phyloP scores from a whole-genome alignment of 1,140 invertebrate species.

The Hylaeus volcanicus region DNA sequence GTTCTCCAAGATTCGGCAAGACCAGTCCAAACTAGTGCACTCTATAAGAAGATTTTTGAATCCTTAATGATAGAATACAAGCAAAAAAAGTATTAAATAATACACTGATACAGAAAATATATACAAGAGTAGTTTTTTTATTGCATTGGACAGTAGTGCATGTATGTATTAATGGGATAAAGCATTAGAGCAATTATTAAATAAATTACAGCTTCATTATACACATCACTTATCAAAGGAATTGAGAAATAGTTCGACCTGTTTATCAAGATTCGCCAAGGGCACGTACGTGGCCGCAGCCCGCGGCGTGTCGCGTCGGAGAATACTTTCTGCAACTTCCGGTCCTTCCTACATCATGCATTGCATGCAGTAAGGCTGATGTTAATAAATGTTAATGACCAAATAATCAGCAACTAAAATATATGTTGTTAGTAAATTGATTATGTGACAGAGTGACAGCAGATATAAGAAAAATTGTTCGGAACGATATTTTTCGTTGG shows the following conservation, averaged over 20 bases:
- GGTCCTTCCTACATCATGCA: constrained; percentile 80
- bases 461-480: constrained; percentile 50
- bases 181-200: constrained; percentile 68
- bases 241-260: constrained; percentile 80
- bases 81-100: constrained; percentile 31
- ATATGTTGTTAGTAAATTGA: constrained; percentile 65
- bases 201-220: constrained; percentile 62
- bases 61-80: constrained; percentile 43
- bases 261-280: constrained; percentile 80
- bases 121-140: constrained; percentile 63
- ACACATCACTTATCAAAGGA: constrained; percentile 74
- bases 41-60: constrained; percentile 68
- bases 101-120: constrained; percentile 67
- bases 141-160: constrained; percentile 62
- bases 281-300: constrained; percentile 79
- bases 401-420: constrained; percentile 71
- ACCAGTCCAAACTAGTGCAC: constrained; percentile 76
- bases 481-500: constrained; percentile 54
- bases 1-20: constrained; percentile 76
- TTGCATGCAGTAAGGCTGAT: constrained; percentile 80
- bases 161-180: constrained; percentile 68
- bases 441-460: constrained; percentile 53
- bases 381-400: constrained; percentile 76
- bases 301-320: constrained; percentile 76
- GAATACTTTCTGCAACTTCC: constrained; percentile 78